These are phyloP conservation scores for Columba janthina DNA, from an alignment of 2,113 vertebrate genomes.

Conservation along the genomic window DNA sequence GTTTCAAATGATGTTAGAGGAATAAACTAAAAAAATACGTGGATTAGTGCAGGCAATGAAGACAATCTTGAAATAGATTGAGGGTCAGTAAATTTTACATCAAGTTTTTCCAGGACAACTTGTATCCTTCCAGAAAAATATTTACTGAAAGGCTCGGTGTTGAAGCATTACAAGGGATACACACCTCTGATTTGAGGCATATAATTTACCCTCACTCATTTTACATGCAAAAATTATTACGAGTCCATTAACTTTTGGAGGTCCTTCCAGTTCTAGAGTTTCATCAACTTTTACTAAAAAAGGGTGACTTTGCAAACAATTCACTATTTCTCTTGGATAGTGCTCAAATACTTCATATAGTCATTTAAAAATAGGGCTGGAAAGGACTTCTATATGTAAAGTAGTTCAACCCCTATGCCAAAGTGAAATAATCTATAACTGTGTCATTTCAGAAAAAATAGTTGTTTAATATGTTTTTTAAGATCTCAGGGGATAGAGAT, in stretches of 20 bases:
- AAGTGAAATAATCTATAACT: not conserved
- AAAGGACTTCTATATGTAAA: not conserved
- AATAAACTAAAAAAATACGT: not conserved
- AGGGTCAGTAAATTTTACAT: not conserved
- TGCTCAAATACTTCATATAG: not conserved
- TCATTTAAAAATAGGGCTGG: constrained; percentile 1
- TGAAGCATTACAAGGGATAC: not conserved
- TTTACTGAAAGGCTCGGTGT: not conserved
- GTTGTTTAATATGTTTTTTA: not conserved
- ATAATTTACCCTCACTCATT: not conserved
- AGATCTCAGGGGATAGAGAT: not conserved
- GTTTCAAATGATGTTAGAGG: not conserved
- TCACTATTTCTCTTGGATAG: constrained; percentile 9
- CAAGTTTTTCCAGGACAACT: not conserved
- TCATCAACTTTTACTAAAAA: not conserved
- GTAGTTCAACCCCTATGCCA: not conserved
- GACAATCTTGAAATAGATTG: not conserved
- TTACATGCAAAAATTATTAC: not conserved
- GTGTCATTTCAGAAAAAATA: not conserved
- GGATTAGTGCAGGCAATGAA: not conserved
- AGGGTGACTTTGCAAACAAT: not conserved
- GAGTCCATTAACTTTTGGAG: not conserved
- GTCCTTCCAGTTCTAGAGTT: not conserved
- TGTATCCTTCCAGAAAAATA: not conserved
- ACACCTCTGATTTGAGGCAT: not conserved